phyloP scores from a whole-genome alignment of 1,140 invertebrate genomes.

The Drosophila mayri region DNA sequence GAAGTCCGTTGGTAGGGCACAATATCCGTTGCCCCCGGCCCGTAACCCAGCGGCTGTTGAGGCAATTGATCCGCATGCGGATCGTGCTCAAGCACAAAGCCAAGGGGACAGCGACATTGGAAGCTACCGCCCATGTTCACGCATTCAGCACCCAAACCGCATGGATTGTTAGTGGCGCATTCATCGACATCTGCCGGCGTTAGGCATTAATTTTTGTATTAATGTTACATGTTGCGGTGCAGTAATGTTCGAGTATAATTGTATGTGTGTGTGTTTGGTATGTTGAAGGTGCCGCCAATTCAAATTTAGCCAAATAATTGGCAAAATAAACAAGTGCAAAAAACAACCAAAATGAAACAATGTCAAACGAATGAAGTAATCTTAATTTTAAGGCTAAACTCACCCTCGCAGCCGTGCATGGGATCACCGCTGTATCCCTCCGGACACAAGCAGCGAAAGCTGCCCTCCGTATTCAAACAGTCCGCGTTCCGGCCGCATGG shows the following conservation, averaged over 20 bases:
- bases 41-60: constrained; percentile 61
- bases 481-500: constrained; percentile 91
- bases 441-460: constrained; percentile 91
- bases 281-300: constrained; percentile 57
- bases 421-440: constrained; percentile 92
- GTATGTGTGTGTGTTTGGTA: constrained; percentile 41
- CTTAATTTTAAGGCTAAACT: constrained; percentile 32
- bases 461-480: constrained; percentile 90
- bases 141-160: constrained; percentile 90
- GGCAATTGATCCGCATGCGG: constrained; percentile 53
- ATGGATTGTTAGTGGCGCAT: constrained; percentile 91
- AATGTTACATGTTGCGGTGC: constrained; percentile 69
- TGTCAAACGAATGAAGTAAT: constrained; percentile 21
- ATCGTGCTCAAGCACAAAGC: constrained; percentile 86
- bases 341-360: constrained; percentile 59
- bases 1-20: constrained; percentile 31
- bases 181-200: constrained; percentile 92
- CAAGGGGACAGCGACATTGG: constrained; percentile 90
- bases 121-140: constrained; percentile 91
- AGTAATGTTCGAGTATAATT: constrained; percentile 47
- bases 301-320: constrained; percentile 28
- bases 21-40: constrained; percentile 54
- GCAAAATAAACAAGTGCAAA: constrained; percentile 62
- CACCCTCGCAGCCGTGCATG: constrained; percentile 89
- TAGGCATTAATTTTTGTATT: constrained; percentile 73